Evolutionary conservation across 2,888 invertebrate species (phyloP).

Genomic region (Plebejus anna): DNA sequence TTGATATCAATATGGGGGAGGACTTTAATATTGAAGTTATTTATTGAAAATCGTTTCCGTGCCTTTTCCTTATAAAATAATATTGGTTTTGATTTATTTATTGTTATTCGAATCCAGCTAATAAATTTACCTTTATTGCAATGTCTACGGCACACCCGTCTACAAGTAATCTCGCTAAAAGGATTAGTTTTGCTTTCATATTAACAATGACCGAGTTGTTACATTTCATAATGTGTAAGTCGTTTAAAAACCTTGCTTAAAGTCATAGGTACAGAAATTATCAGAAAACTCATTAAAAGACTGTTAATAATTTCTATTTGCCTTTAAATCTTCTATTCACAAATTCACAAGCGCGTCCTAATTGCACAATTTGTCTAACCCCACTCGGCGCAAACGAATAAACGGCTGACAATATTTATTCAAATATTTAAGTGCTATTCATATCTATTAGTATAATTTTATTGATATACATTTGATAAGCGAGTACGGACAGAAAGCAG

Average conservation of each 20-base stretch:
- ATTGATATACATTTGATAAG: slow-evolving; percentile 36
- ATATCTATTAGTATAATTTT: slow-evolving; percentile 35
- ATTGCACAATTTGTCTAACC: slow-evolving; percentile 1
- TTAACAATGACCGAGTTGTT: background rate
- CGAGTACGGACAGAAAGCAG: slow-evolving; percentile 63
- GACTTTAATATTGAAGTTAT: slow-evolving; percentile 76
- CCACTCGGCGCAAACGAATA: slow-evolving; percentile 8
- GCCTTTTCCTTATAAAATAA: slow-evolving; percentile 58
- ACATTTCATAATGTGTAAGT: background rate
- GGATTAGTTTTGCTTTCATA: background rate
- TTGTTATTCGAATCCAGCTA: slow-evolving; percentile 23
- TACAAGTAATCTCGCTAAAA: background rate
- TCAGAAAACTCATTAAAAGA: background rate
- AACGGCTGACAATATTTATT: slow-evolving; percentile 21
- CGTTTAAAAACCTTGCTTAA: too few species aligned
- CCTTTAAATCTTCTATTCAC: background rate
- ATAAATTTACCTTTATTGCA: slow-evolving; percentile 9
- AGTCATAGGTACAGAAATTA: too few species aligned
- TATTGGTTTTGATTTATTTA: slow-evolving; percentile 39
- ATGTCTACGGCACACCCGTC: background rate
- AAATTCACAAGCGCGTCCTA: slow-evolving; percentile 7
- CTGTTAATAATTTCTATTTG: background rate
- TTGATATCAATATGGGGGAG: slow-evolving; percentile 75
- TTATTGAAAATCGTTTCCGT: slow-evolving; percentile 75
- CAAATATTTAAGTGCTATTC: slow-evolving; percentile 31